These are phyloP conservation scores for Chymomyza caudatula DNA, from an alignment of 2,888 invertebrate species.

Conservation along the genomic window DNA sequence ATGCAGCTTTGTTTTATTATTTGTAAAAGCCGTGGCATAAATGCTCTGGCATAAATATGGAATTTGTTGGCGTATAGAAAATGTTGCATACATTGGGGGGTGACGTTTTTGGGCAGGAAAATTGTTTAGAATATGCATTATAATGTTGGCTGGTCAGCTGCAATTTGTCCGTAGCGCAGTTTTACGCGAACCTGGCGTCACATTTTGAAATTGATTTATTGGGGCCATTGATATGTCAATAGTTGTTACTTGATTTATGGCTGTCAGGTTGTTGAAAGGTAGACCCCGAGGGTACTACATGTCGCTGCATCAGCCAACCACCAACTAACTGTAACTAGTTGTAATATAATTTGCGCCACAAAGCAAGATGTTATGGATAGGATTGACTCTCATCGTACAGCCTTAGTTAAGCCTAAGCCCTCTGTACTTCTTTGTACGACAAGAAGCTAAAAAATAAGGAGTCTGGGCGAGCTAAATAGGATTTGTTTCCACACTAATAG, in stretches of 20 bases:
- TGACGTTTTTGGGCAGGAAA: constrained; percentile 14
- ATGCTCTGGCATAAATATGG: constrained; percentile 1
- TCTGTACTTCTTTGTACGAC: no score
- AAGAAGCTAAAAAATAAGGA: no score
- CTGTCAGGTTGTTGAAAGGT: constrained; percentile 19
- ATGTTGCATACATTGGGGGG: neutral
- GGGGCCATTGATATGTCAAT: constrained; percentile 39
- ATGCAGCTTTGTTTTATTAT: constrained; percentile 61
- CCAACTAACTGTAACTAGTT: neutral
- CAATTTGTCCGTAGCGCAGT: neutral
- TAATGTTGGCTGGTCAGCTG: neutral
- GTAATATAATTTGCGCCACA: no score
- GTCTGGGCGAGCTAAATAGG: no score
- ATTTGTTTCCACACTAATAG: no score
- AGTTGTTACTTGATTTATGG: constrained; percentile 53
- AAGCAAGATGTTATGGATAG: no score
- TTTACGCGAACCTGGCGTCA: constrained; percentile 31
- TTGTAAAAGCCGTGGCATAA: constrained; percentile 52
- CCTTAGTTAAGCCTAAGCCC: no score
- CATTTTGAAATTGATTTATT: constrained; percentile 38
- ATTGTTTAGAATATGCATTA: constrained; percentile 56
- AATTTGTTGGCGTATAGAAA: constrained; percentile 8
- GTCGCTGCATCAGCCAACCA: neutral
- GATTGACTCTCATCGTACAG: no score
- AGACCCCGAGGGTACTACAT: neutral